Evolutionary conservation across 1,140 invertebrate genomes (phyloP), one percentile per base, ranked within the genome.

Genomic region (Drosophila orosa): DNA sequence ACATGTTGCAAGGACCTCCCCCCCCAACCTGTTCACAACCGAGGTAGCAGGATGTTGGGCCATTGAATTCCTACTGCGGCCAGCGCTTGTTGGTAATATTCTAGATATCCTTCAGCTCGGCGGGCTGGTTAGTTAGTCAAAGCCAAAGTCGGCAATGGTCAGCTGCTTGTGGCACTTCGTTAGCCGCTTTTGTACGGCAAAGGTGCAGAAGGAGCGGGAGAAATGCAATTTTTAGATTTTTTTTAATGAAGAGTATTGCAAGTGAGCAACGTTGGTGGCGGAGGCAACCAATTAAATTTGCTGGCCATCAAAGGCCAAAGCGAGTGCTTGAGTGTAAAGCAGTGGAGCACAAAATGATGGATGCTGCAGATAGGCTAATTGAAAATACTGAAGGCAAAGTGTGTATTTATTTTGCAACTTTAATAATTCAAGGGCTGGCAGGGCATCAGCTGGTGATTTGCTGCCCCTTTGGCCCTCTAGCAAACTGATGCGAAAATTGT

Each of bases 401-500:
- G 17, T 33, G 12, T 39, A 66, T 66, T 69, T 66, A 27, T 63
- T 57, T 22, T 54, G 6, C 39, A 17, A 47, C 78, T 86, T 86
- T 76, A 86, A 86, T 40, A 66, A 50, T 65, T 58, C 58, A 79
- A 68, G 57, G 33, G 37, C 31, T 54, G 44, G 19, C 15, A 37
- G 13, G n/a, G 39, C 15, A 39, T 9, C 42, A 56, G 39, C 37
- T 69, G 40, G 52, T 19, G 31, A 40, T 44, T 60, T 60, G 60
- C 8, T 54, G 56, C 27, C 29, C 62, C 60, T 45, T 25, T 31
- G 57, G 44, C 33, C 76, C 45, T 31, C 19, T 65, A 59, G 85
- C 59, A 72, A 73, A 61, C 57, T 66, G 57, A 62, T 72, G 84
- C 85, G 77, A 80, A 90, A 89, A 89, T 89, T 89, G 84, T 89